Evolutionary conservation across 2,797 vertebrate species (phyloP).

Genomic region (Acanthiza pusilla): DNA sequence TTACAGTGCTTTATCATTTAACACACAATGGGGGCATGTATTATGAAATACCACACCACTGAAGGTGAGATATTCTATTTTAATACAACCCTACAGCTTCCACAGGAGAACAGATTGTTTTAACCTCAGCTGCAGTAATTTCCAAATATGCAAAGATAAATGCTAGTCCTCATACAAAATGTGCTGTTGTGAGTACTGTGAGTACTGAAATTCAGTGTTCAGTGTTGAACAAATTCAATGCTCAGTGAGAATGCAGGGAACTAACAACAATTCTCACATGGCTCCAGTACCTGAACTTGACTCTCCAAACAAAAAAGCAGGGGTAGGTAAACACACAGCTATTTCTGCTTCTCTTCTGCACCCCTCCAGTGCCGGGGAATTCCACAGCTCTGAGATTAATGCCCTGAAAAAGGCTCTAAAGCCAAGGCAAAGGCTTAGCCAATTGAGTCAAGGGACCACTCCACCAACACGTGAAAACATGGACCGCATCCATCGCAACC

Average conservation of each 20-base stretch:
- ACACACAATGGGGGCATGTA: constrained; percentile 34
- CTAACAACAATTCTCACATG: background rate
- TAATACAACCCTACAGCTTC: background rate
- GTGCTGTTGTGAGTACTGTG: background rate
- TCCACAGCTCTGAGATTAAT: background rate
- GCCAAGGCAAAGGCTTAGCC: background rate
- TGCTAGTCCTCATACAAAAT: background rate
- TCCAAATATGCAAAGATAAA: constrained; percentile 8
- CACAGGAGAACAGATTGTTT: constrained; percentile 23
- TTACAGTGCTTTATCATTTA: constrained; percentile 60
- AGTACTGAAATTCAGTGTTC: too few species aligned
- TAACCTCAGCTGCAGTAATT: constrained; percentile 40
- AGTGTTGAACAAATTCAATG: too few species aligned
- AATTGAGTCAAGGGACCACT: background rate
- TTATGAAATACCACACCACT: constrained; percentile 45
- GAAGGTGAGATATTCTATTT: constrained; percentile 41
- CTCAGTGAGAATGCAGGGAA: background rate
- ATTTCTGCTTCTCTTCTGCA: background rate
- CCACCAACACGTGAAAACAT: accelerated
- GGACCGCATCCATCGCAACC: background rate
- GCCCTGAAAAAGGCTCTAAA: background rate
- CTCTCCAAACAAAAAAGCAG: background rate
- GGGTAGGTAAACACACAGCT: background rate
- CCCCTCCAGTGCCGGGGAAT: accelerated
- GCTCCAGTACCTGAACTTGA: background rate